A percentile compares a stretch with the other conserved stretches of the same genome.
These are phyloP conservation scores for Xenopus borealis DNA, from an alignment of 2,113 vertebrate species.

Conservation along the genomic window DNA sequence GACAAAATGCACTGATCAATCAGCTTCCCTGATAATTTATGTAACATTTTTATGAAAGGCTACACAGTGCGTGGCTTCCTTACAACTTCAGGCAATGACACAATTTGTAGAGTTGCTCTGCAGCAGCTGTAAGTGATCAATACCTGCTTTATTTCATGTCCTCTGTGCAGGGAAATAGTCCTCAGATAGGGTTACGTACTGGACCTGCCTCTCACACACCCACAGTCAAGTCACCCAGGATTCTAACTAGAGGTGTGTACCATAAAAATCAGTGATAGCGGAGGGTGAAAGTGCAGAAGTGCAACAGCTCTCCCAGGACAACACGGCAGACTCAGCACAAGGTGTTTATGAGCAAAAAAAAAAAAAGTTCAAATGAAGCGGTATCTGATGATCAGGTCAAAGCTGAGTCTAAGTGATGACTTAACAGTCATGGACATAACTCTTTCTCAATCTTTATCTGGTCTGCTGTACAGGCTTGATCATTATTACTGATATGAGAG, in stretches of 20 bases:
- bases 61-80: too few relatives aligned
- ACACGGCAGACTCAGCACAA: conserved; percentile 13
- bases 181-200: neutral
- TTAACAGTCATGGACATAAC: neutral
- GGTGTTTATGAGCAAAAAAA: neutral
- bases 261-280: conserved; percentile 15
- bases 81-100: too few relatives aligned
- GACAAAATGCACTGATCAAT: too few relatives aligned
- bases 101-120: too few relatives aligned
- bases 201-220: conserved; percentile 17
- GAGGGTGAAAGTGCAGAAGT: conserved; percentile 21
- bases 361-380: neutral
- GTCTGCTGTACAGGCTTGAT: conserved; percentile 16
- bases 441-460: conserved; percentile 25
- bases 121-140: too few relatives aligned
- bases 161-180: too few relatives aligned
- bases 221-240: neutral
- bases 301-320: neutral
- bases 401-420: conserved; percentile 8
- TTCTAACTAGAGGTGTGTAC: conserved; percentile 10
- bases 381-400: conserved; percentile 17
- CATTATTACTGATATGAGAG: neutral
- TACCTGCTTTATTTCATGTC: too few relatives aligned
- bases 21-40: too few relatives aligned
- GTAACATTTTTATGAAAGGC: too few relatives aligned